These are phyloP conservation scores for Trachelus tabidus DNA, from an alignment of 2,888 invertebrate species.

Conservation along the genomic window DNA sequence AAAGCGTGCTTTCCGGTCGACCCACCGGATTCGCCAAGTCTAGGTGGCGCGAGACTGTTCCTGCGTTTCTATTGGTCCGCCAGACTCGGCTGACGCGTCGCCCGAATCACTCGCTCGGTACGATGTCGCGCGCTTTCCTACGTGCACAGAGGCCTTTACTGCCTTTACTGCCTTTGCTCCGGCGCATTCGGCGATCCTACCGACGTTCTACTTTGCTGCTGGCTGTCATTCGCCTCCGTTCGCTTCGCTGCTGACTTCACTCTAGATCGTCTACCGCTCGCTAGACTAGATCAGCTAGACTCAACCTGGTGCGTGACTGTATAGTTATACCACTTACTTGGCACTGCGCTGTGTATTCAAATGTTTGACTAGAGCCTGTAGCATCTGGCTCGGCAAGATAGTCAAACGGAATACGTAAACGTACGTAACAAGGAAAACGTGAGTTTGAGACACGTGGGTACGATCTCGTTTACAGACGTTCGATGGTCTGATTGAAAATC, in stretches of 20 bases:
- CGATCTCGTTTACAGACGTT: not conserved
- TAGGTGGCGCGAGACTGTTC: conserved; percentile 59
- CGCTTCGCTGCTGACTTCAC: not conserved
- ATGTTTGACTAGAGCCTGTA: not conserved
- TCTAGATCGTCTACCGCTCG: not conserved
- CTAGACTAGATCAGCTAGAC: not conserved
- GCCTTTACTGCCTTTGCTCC: not conserved
- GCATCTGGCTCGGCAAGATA: not conserved
- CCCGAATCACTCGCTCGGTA: not conserved
- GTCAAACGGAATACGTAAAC: too few species aligned
- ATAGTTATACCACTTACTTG: not conserved
- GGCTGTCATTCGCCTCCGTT: not conserved
- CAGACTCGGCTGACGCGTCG: conserved; percentile 52
- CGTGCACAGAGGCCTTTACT: not conserved
- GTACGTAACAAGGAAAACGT: not conserved
- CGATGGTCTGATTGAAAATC: not conserved
- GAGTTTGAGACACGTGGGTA: not conserved
- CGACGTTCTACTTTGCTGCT: not conserved
- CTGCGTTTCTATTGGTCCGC: conserved; percentile 52
- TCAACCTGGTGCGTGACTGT: not conserved
- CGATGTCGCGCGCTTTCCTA: not conserved
- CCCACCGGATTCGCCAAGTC: conserved; percentile 49
- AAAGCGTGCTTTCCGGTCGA: conserved; percentile 24
- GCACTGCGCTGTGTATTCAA: not conserved
- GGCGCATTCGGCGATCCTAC: not conserved